Conservation (phyloP, 1,140 invertebrate species). For the Drosophila ercepeae region DNA sequence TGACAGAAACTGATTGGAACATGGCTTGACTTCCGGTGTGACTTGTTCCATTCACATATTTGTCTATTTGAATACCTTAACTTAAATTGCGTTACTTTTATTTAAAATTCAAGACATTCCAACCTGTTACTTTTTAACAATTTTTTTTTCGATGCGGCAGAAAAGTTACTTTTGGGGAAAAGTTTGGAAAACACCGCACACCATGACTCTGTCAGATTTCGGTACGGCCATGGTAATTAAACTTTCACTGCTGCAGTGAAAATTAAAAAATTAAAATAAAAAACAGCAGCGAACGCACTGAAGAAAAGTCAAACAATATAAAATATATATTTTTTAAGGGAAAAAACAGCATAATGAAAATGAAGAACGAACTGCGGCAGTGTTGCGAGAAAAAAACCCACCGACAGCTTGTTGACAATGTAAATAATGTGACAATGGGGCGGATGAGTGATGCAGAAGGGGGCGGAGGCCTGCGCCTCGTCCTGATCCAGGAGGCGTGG, state of each 20-base stretch:
- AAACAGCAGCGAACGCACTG: too few species aligned
- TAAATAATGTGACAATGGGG: slow-evolving; percentile 62
- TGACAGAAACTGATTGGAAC: not conserved
- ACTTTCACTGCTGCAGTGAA: slow-evolving; percentile 30
- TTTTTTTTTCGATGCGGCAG: not conserved
- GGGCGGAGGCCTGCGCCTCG: not conserved
- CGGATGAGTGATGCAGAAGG: not conserved
- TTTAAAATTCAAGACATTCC: too few species aligned
- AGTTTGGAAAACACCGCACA: slow-evolving; percentile 1
- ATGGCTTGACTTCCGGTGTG: not conserved
- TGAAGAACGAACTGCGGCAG: slow-evolving; percentile 36
- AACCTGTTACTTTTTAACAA: not conserved
- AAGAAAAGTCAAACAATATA: slow-evolving; percentile 1
- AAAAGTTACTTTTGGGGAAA: slow-evolving; percentile 11
- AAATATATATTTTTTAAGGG: not conserved
- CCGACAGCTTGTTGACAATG: slow-evolving; percentile 78
- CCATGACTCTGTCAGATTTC: slow-evolving; percentile 34
- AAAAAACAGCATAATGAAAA: slow-evolving; percentile 25
- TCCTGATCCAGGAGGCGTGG: not conserved
- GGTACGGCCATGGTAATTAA: slow-evolving; percentile 45
- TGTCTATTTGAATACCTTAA: too few species aligned
- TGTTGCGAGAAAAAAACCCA: slow-evolving; percentile 56
- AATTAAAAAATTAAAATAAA: not conserved
- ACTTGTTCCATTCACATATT: too few species aligned
- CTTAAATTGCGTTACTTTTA: too few species aligned